Percentiles rank a stretch among this genome's conserved stretches.
These are phyloP conservation scores for Polydesmus complanatus DNA, from an alignment of 2,888 invertebrate genomes.

Conservation along the genomic window DNA sequence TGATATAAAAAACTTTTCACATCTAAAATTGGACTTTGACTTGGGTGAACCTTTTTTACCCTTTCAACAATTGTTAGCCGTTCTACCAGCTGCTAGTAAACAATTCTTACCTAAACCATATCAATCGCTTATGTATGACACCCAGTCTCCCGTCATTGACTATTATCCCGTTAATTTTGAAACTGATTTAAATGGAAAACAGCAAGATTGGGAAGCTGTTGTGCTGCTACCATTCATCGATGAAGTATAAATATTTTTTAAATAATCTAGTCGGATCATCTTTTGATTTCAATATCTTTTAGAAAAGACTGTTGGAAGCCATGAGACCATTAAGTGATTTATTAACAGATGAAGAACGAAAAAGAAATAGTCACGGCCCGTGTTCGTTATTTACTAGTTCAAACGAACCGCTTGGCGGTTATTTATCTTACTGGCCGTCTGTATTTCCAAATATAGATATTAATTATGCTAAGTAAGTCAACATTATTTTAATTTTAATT, in stretches of 20 bases:
- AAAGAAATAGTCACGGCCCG: slow-evolving; percentile 70
- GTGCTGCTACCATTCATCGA: slow-evolving; percentile 87
- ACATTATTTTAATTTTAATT: slow-evolving; percentile 13
- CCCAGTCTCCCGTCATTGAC: slow-evolving; percentile 63
- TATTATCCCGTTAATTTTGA: slow-evolving; percentile 84
- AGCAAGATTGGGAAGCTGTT: slow-evolving; percentile 91
- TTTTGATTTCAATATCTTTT: slow-evolving; percentile 21
- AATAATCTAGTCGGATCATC: background rate
- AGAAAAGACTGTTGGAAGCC: slow-evolving; percentile 54
- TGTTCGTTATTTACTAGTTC: slow-evolving; percentile 65
- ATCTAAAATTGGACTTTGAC: slow-evolving; percentile 65
- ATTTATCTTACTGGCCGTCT: slow-evolving; percentile 26
- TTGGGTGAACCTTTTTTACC: slow-evolving; percentile 78
- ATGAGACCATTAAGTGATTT: slow-evolving; percentile 53
- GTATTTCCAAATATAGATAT: slow-evolving; percentile 29
- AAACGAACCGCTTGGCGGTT: slow-evolving; percentile 39
- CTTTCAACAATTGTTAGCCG: slow-evolving; percentile 79
- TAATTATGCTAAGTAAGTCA: slow-evolving; percentile 32
- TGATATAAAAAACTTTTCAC: slow-evolving; percentile 64
- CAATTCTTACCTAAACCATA: slow-evolving; percentile 60
- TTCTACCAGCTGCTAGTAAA: slow-evolving; percentile 73
- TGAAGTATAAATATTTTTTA: slow-evolving; percentile 39
- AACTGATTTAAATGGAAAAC: slow-evolving; percentile 90
- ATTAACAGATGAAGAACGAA: slow-evolving; percentile 53
- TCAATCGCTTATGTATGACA: slow-evolving; percentile 56